Evolutionary conservation across 2,888 invertebrate species (phyloP).

Genomic region (Drosophila yooni): DNA sequence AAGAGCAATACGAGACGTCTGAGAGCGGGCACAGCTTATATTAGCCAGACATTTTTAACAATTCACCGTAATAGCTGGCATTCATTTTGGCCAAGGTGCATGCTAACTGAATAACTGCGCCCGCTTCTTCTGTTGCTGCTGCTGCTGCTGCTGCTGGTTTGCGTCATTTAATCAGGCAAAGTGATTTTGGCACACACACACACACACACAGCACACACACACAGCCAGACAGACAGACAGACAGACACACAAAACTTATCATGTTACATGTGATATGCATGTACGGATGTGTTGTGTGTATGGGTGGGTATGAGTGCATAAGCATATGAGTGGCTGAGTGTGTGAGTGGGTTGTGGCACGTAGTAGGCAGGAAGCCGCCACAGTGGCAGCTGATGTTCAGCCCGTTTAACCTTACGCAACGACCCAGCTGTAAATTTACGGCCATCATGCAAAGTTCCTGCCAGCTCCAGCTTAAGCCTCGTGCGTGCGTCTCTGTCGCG

Average conservation of each 20-base stretch:
- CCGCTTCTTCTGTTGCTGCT: background rate
- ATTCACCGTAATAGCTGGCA: slow-evolving; percentile 73
- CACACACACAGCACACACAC: slow-evolving; percentile 4
- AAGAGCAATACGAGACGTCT: slow-evolving; percentile 1
- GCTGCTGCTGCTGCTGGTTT: slow-evolving; percentile 37
- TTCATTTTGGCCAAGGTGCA: slow-evolving; percentile 63
- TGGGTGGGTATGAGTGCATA: slow-evolving; percentile 7
- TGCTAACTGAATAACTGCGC: slow-evolving; percentile 48
- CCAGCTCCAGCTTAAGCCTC: slow-evolving; percentile 26
- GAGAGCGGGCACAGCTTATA: slow-evolving; percentile 33
- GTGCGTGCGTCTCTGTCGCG: slow-evolving; percentile 48
- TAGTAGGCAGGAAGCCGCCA: slow-evolving; percentile 67
- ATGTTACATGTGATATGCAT: slow-evolving; percentile 40
- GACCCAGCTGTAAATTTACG: slow-evolving; percentile 71
- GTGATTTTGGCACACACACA: slow-evolving; percentile 67
- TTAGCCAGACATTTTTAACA: slow-evolving; percentile 79
- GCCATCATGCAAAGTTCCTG: slow-evolving; percentile 74
- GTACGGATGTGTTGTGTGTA: slow-evolving; percentile 23
- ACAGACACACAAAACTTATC: slow-evolving; percentile 62
- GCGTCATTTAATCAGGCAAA: slow-evolving; percentile 80
- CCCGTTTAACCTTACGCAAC: slow-evolving; percentile 75
- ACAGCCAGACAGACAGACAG: slow-evolving; percentile 21
- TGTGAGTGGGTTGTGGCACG: slow-evolving; percentile 21
- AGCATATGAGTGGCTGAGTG: slow-evolving; percentile 4
- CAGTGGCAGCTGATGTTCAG: slow-evolving; percentile 69